These are phyloP conservation scores for Prosopocoilus inquinatus DNA, from an alignment of 2,888 invertebrate species.

Conservation along the genomic window DNA sequence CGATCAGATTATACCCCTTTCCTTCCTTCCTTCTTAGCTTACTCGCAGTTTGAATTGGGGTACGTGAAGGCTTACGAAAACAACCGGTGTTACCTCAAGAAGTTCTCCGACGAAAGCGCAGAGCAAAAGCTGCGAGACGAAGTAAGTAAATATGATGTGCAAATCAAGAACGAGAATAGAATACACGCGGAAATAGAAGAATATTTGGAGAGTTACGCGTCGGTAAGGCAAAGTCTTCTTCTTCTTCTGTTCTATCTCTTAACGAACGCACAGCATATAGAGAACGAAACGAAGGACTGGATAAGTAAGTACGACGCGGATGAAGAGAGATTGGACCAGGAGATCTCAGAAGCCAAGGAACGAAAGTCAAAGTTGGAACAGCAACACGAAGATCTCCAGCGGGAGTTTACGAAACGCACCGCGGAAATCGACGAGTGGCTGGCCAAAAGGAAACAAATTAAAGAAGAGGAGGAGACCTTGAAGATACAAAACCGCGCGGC, in stretches of 20 bases:
- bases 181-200: constrained; percentile 33
- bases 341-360: constrained; percentile 31
- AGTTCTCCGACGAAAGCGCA: background rate
- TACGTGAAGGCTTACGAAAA: constrained; percentile 5
- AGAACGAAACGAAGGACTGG: constrained; percentile 39
- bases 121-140: background rate
- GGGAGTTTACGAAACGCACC: constrained; percentile 28
- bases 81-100: background rate
- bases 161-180: constrained; percentile 8
- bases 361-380: constrained; percentile 33
- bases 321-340: constrained; percentile 33
- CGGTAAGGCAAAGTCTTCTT: background rate
- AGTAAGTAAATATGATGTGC: background rate
- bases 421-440: constrained; percentile 36
- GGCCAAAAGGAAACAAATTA: constrained; percentile 30
- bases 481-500: constrained; percentile 25
- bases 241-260: background rate
- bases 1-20: background rate
- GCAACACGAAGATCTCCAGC: constrained; percentile 23
- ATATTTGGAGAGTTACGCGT: constrained; percentile 25
- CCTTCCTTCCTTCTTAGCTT: background rate
- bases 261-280: constrained; percentile 29
- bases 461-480: constrained; percentile 17
- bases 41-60: background rate
- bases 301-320: constrained; percentile 41